Evolutionary conservation across 1,140 invertebrate genomes (phyloP).

Genomic region (Sarcophaga peregrina): DNA sequence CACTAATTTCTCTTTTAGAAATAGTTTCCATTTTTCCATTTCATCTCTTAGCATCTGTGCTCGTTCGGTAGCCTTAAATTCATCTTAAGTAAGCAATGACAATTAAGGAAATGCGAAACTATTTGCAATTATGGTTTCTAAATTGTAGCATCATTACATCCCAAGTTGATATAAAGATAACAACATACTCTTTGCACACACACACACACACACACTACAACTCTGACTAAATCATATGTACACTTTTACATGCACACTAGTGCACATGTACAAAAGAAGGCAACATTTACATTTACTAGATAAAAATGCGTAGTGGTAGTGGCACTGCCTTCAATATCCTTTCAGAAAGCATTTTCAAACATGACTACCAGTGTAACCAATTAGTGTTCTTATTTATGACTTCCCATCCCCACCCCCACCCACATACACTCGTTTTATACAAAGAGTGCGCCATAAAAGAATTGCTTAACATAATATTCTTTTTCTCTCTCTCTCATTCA

Average conservation of each 20-base stretch:
- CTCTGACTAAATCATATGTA: not conserved
- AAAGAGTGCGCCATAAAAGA: too few relatives aligned
- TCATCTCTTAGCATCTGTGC: not conserved
- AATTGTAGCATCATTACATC: conserved; percentile 27
- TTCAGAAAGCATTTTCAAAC: not conserved
- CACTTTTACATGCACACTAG: not conserved
- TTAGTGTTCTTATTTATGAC: not conserved
- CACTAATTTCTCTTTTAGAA: conserved; percentile 14
- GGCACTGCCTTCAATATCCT: not conserved
- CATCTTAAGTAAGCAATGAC: conserved; percentile 15
- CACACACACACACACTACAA: not conserved
- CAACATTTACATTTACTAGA: not conserved
- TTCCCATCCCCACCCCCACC: too few relatives aligned
- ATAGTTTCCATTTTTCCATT: not conserved
- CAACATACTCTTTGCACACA: not conserved
- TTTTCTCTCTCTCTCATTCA: too few relatives aligned
- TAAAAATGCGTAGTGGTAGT: not conserved
- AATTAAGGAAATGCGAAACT: conserved; percentile 26
- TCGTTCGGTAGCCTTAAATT: not conserved
- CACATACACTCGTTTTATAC: not conserved
- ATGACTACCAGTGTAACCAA: conserved; percentile 9
- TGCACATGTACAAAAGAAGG: not conserved
- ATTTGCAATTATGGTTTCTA: conserved; percentile 31
- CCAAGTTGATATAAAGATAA: conserved; percentile 24
- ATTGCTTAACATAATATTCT: too few relatives aligned